Conservation (phyloP, 1,140 invertebrate species). For the Onthophagus taurus region DNA sequence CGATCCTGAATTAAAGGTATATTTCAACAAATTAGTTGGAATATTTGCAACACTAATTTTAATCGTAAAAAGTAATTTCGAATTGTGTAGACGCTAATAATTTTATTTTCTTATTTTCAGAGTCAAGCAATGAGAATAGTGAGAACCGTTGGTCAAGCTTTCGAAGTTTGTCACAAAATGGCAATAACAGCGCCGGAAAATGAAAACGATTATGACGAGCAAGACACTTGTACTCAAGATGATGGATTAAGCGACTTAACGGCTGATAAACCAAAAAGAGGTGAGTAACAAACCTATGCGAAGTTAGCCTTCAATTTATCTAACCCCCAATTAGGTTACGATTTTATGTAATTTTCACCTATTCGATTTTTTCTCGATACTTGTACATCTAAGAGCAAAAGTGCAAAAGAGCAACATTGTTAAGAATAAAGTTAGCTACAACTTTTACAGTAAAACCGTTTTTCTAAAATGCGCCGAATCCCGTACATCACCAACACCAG, state of each 20-base stretch:
- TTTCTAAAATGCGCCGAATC: too few relatives aligned
- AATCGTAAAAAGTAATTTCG: not conserved
- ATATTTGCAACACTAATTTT: not conserved
- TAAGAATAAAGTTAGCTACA: too few relatives aligned
- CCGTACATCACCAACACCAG: too few relatives aligned
- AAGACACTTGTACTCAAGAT: slow-evolving; percentile 49
- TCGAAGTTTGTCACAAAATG: slow-evolving; percentile 97
- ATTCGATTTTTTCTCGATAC: too few relatives aligned
- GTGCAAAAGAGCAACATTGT: too few relatives aligned
- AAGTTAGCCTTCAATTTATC: too few relatives aligned
- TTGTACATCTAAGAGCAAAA: too few relatives aligned
- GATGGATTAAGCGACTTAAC: slow-evolving; percentile 45
- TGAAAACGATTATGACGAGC: slow-evolving; percentile 51
- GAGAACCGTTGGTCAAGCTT: slow-evolving; percentile 95
- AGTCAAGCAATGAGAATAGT: slow-evolving; percentile 97
- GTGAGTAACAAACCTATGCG: too few relatives aligned
- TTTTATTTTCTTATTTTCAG: slow-evolving; percentile 49
- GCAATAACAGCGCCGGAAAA: slow-evolving; percentile 43
- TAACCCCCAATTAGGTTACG: too few relatives aligned
- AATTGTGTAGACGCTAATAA: not conserved
- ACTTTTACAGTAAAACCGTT: too few relatives aligned
- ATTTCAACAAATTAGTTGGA: not conserved
- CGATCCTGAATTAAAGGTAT: slow-evolving; percentile 32
- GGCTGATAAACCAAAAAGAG: slow-evolving; percentile 48
- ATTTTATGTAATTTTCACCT: too few relatives aligned